Evolutionary conservation across 2,113 vertebrate species (phyloP).

Genomic region (Dendropsophus ebraccatus): DNA sequence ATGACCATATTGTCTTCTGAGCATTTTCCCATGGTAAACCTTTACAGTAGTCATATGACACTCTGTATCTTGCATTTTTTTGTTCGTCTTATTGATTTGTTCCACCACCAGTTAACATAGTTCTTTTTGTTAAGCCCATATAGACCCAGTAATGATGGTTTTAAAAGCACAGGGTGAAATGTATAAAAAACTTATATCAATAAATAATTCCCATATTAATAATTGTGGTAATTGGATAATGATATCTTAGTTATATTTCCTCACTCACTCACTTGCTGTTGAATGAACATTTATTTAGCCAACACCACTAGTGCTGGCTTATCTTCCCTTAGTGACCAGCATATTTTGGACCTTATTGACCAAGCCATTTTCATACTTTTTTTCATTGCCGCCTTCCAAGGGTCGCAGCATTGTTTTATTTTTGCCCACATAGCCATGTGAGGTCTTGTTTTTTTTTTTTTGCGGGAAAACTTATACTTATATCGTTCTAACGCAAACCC

Average conservation of each 20-base stretch:
- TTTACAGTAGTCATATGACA: constrained; percentile 15
- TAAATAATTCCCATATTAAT: background rate
- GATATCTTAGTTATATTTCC: background rate
- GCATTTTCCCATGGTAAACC: constrained; percentile 22
- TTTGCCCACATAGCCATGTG: too few relatives aligned
- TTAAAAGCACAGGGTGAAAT: background rate
- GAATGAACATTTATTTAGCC: too few relatives aligned
- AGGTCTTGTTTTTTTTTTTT: too few relatives aligned
- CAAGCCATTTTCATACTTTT: too few relatives aligned
- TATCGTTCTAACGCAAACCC: too few relatives aligned
- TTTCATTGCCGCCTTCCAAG: too few relatives aligned
- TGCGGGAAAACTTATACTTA: too few relatives aligned
- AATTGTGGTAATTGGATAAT: background rate
- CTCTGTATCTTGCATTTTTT: background rate
- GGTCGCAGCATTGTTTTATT: too few relatives aligned
- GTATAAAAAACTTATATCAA: background rate
- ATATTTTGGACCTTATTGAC: too few relatives aligned
- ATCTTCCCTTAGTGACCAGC: too few relatives aligned
- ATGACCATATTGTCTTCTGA: constrained; percentile 5
- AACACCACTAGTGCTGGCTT: too few relatives aligned
- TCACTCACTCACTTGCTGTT: too few relatives aligned
- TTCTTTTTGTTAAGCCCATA: background rate
- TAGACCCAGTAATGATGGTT: background rate
- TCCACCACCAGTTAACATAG: background rate
- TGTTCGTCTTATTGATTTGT: background rate